Evolutionary conservation across 2,888 invertebrate species (phyloP).

Genomic region (Microdon myrmicae): DNA sequence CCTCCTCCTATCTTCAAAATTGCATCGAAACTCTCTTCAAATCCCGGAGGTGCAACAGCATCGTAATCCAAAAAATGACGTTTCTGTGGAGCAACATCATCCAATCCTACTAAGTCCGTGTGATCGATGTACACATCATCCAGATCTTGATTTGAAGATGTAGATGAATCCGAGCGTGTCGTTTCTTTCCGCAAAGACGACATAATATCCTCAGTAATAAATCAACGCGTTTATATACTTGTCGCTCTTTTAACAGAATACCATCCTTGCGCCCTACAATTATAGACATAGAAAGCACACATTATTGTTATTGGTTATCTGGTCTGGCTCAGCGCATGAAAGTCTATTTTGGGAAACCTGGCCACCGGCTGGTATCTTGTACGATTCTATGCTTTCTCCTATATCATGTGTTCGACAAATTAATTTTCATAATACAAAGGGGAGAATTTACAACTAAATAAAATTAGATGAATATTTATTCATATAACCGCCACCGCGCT

Average conservation of each 20-base stretch:
- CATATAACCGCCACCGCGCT: too few relatives aligned
- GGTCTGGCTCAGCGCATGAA: conserved; percentile 18
- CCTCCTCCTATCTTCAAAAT: conserved; percentile 41
- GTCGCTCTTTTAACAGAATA: conserved; percentile 25
- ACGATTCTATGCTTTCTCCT: conserved; percentile 19
- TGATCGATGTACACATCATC: conserved; percentile 45
- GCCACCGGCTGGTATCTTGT: too few relatives aligned
- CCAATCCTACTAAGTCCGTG: conserved; percentile 53
- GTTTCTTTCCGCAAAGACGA: conserved; percentile 39
- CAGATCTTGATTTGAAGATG: conserved; percentile 44
- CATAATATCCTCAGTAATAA: conserved; percentile 29
- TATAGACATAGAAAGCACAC: conserved; percentile 25
- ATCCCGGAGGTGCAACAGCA: conserved; percentile 70
- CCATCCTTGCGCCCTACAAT: conserved; percentile 41
- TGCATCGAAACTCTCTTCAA: conserved; percentile 58
- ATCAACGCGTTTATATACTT: conserved; percentile 5
- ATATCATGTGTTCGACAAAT: conserved; percentile 16
- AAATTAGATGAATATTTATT: too few relatives aligned
- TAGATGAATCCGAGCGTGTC: conserved; percentile 37
- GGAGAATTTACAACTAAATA: too few relatives aligned
- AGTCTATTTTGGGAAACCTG: conserved; percentile 33
- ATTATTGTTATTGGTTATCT: conserved; percentile 23
- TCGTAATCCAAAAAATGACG: conserved; percentile 75
- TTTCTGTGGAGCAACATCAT: conserved; percentile 66
- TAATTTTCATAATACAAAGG: too few relatives aligned